Conservation (phyloP, 2,113 vertebrate genomes). For the Oreocharis arfaki region DNA sequence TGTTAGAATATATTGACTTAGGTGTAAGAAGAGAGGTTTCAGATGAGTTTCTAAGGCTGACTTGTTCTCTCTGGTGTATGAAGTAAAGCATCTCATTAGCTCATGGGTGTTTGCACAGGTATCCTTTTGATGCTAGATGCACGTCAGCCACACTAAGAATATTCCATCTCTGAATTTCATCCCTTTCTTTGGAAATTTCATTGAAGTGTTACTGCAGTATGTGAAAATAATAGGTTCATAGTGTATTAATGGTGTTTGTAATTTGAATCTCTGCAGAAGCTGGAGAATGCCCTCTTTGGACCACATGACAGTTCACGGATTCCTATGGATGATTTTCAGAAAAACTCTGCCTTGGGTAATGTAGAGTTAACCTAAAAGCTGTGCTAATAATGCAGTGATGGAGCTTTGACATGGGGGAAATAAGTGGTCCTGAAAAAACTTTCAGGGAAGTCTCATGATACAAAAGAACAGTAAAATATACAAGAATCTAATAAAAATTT, state of each 20-base stretch:
- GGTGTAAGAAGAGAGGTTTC: neutral
- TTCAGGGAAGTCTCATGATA: neutral
- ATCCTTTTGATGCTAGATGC: neutral
- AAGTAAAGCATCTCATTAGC: neutral
- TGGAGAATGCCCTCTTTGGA: constrained; percentile 83
- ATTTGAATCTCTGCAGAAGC: constrained; percentile 59
- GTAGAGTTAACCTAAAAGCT: neutral
- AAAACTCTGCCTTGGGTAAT: constrained; percentile 70
- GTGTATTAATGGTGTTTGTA: neutral
- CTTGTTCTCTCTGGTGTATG: accelerated
- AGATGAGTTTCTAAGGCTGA: neutral
- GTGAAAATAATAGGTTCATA: neutral
- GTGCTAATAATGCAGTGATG: neutral
- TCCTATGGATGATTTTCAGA: constrained; percentile 43
- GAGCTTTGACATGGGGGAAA: neutral
- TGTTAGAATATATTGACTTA: neutral
- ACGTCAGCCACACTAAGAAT: neutral
- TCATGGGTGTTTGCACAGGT: neutral
- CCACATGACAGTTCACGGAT: constrained; percentile 87
- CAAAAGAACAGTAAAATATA: neutral
- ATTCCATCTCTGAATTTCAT: neutral
- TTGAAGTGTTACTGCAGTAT: neutral
- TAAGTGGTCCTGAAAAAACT: neutral
- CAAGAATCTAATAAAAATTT: neutral
- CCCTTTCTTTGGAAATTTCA: neutral